Evolutionary conservation across 2,888 invertebrate species (phyloP).

Genomic region (Ochlodes sylvanus): DNA sequence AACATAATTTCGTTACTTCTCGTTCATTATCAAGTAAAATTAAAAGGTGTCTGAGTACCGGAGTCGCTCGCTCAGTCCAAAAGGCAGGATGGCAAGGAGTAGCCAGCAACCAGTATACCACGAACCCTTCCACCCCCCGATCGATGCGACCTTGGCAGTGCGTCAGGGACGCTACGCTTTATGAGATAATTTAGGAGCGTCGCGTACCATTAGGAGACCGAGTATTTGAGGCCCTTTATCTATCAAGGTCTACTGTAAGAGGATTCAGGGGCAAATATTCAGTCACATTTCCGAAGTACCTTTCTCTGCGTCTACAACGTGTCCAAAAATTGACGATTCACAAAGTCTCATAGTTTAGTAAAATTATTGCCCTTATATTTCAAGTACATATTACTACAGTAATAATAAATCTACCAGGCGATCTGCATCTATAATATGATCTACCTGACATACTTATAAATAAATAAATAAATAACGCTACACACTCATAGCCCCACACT

Average conservation of each 20-base stretch:
- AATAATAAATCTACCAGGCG: too few species aligned
- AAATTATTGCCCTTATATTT: too few species aligned
- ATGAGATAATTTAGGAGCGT: slow-evolving; percentile 37
- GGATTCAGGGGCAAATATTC: too few species aligned
- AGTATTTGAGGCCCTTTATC: neutral
- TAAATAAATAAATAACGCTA: too few species aligned
- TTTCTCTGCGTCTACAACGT: too few species aligned
- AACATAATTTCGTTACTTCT: neutral
- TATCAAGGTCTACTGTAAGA: neutral
- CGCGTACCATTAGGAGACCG: slow-evolving; percentile 38
- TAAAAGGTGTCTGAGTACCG: slow-evolving; percentile 13
- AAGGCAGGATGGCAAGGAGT: slow-evolving; percentile 47
- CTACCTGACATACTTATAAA: too few species aligned
- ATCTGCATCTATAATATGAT: too few species aligned
- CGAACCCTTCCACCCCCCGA: slow-evolving; percentile 52
- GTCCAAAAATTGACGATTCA: too few species aligned
- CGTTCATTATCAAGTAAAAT: neutral
- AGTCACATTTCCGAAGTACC: too few species aligned
- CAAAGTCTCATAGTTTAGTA: too few species aligned
- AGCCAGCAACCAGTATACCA: slow-evolving; percentile 21
- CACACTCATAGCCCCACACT: too few species aligned
- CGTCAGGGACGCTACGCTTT: slow-evolving; percentile 47
- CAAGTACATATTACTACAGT: too few species aligned
- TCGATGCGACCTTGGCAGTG: slow-evolving; percentile 81
- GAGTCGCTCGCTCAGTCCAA: slow-evolving; percentile 27